Percentiles rank a stretch among this genome's conserved stretches.
Conservation (phyloP, 2,888 invertebrate genomes). For the Erebia epiphron region DNA sequence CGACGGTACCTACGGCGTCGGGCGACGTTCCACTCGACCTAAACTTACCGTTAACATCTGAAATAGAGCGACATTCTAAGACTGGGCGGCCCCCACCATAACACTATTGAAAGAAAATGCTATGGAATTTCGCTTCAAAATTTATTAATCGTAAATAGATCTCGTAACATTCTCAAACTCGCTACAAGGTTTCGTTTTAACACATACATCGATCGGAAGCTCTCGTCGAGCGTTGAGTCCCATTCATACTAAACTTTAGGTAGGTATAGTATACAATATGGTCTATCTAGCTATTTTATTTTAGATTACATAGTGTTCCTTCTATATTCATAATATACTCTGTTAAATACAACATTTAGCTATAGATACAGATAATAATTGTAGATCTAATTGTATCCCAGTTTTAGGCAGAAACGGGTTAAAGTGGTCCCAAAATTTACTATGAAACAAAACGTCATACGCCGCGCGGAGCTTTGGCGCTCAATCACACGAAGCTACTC, state of each 20-base stretch:
- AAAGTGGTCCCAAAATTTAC: constrained; percentile 81
- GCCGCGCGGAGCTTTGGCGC: constrained; percentile 46
- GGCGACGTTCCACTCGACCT: constrained; percentile 63
- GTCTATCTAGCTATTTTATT: constrained; percentile 32
- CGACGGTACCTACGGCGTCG: constrained; percentile 42
- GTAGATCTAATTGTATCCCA: constrained; percentile 53
- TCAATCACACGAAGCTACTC: constrained; percentile 45
- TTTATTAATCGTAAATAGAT: constrained; percentile 74
- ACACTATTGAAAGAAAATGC: constrained; percentile 72
- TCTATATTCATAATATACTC: constrained; percentile 40
- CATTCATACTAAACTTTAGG: constrained; percentile 76
- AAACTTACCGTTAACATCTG: constrained; percentile 83
- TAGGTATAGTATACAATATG: constrained; percentile 41
- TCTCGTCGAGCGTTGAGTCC: constrained; percentile 61
- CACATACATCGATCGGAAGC: constrained; percentile 36
- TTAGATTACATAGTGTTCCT: constrained; percentile 36
- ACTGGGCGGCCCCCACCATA: constrained; percentile 74
- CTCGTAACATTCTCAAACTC: constrained; percentile 71
- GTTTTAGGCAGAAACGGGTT: constrained; percentile 56
- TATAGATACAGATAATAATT: constrained; percentile 43
- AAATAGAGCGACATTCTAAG: constrained; percentile 77
- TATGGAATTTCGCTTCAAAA: constrained; percentile 75
- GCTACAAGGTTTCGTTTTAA: constrained; percentile 51
- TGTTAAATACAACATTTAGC: constrained; percentile 42
- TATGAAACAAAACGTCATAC: constrained; percentile 75